Evolutionary conservation across 2,797 vertebrate species (phyloP).

Genomic region (Otolemur crassicaudatus): DNA sequence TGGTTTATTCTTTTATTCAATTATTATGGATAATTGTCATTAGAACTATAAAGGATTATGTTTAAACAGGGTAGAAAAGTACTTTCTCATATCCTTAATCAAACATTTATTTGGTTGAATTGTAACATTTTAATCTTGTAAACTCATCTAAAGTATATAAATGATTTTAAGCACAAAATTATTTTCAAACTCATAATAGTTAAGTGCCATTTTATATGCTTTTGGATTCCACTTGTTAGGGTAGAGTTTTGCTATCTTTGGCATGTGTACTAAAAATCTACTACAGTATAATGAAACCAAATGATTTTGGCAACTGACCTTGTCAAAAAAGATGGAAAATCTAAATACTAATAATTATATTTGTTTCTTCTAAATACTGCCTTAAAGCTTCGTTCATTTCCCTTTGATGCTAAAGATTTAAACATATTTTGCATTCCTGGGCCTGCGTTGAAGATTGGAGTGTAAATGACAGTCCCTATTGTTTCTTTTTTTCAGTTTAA

Average conservation of each 20-base stretch:
- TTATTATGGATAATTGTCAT: conserved; percentile 55
- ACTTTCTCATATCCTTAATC: conserved; percentile 15
- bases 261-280: conserved; percentile 9
- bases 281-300: not conserved
- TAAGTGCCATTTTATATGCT: conserved; percentile 37
- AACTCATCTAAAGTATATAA: conserved; percentile 9
- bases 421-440: not conserved
- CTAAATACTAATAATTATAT: conserved; percentile 27
- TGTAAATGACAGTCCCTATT: not conserved
- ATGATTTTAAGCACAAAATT: conserved; percentile 56
- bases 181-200: conserved; percentile 27
- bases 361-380: conserved; percentile 21
- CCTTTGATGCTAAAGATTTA: not conserved
- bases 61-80: conserved; percentile 51
- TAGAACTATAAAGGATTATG: conserved; percentile 50
- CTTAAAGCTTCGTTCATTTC: not conserved
- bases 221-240: conserved; percentile 38
- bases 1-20: conserved; percentile 55
- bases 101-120: conserved; percentile 50
- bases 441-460: not conserved
- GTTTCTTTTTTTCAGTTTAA: conserved; percentile 32
- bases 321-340: conserved; percentile 46
- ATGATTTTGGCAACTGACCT: conserved; percentile 25
- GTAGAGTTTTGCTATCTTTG: conserved; percentile 29
- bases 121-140: conserved; percentile 42